These are phyloP conservation scores for Lagria hirta DNA, from an alignment of 2,888 invertebrate genomes.

Conservation along the genomic window DNA sequence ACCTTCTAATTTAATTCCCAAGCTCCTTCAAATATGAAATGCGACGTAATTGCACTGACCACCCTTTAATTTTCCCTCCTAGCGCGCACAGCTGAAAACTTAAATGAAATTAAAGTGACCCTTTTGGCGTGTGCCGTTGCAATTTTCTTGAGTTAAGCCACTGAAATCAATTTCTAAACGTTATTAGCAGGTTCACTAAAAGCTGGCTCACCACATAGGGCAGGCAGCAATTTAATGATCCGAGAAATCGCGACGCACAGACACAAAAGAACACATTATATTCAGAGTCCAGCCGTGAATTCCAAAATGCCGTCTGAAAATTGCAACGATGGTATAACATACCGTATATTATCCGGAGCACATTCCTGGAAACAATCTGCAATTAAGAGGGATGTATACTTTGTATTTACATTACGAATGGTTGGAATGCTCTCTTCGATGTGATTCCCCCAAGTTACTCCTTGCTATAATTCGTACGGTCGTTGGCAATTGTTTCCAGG, in stretches of 20 bases:
- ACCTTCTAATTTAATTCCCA: too few relatives aligned
- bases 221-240: constrained; percentile 40
- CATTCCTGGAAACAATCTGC: constrained; percentile 23
- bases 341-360: constrained; percentile 21
- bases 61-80: too few relatives aligned
- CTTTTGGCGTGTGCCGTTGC: constrained; percentile 14
- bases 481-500: constrained; percentile 22
- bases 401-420: constrained; percentile 20
- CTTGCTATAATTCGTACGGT: constrained; percentile 19
- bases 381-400: constrained; percentile 23
- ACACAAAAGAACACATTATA: constrained; percentile 43
- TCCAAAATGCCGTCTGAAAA: constrained; percentile 38
- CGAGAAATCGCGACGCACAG: constrained; percentile 42
- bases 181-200: constrained; percentile 33
- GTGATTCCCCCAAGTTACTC: constrained; percentile 11
- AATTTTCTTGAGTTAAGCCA: constrained; percentile 13
- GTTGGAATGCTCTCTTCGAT: constrained; percentile 17
- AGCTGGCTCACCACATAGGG: constrained; percentile 32
- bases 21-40: too few relatives aligned
- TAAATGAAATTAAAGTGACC: constrained; percentile 25
- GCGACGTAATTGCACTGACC: too few relatives aligned
- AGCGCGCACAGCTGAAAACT: constrained; percentile 11
- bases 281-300: constrained; percentile 35
- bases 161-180: constrained; percentile 23
- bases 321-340: constrained; percentile 31